Evolutionary conservation across 2,888 invertebrate genomes (phyloP).

Genomic region (Ischnura elegans): DNA sequence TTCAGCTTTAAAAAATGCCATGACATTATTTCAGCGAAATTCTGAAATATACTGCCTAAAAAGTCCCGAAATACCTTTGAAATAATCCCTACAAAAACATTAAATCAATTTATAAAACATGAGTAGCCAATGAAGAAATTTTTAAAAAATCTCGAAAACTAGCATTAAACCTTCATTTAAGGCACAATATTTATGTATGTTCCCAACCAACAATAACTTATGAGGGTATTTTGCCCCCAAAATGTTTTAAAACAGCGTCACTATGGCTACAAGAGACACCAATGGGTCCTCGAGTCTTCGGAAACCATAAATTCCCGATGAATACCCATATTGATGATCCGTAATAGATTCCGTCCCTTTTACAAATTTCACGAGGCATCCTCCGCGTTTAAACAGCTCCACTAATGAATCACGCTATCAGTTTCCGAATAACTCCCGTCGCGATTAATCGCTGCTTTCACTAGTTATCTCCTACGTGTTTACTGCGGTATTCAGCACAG

Average conservation of each 20-base stretch:
- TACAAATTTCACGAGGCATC: background rate
- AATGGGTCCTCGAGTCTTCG: background rate
- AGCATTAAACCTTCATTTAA: too few relatives aligned
- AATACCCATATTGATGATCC: background rate
- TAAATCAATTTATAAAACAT: too few relatives aligned
- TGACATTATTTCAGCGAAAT: too few relatives aligned
- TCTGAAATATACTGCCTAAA: too few relatives aligned
- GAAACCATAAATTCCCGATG: background rate
- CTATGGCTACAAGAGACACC: background rate
- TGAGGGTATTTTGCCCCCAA: background rate
- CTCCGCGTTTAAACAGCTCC: background rate
- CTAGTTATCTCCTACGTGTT: background rate
- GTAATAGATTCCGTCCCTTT: background rate
- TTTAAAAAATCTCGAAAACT: too few relatives aligned
- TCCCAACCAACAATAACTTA: too few relatives aligned
- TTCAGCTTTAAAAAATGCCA: too few relatives aligned
- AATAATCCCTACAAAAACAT: too few relatives aligned
- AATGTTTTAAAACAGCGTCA: background rate
- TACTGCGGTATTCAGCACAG: background rate
- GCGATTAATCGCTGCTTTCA: constrained; percentile 8
- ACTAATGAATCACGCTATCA: constrained; percentile 31
- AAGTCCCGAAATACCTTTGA: too few relatives aligned
- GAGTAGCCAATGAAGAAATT: too few relatives aligned
- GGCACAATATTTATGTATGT: too few relatives aligned
- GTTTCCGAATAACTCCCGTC: background rate